phyloP scores from a whole-genome alignment of 37 sponge, comb jelly and placozoan genomes.

The Haliclona indistincta region DNA sequence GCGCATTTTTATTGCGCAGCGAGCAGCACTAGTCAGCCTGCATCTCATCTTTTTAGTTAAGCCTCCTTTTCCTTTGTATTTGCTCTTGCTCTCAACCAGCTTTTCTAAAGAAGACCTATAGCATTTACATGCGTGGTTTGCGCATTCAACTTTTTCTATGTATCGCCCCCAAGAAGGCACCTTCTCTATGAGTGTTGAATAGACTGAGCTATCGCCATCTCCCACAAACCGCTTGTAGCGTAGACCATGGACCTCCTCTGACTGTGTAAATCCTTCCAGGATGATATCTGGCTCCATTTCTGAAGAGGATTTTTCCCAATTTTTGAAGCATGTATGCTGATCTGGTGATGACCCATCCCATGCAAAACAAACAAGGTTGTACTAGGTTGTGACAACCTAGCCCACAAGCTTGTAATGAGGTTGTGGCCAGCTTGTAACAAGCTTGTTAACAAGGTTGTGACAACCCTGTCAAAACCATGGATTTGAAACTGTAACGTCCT shows the following conservation, averaged over 20 bases:
- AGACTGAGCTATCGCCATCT: slow-evolving; percentile 47
- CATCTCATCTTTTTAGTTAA: slow-evolving; percentile 26
- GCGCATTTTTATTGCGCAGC: slow-evolving; percentile 35
- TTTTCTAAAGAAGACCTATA: slow-evolving; percentile 38
- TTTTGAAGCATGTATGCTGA: slow-evolving; percentile 13
- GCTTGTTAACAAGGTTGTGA: too few relatives aligned
- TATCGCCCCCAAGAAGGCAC: slow-evolving; percentile 29
- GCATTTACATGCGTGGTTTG: slow-evolving; percentile 54
- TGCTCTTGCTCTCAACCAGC: slow-evolving; percentile 40
- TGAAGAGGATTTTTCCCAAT: slow-evolving; percentile 34
- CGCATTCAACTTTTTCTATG: slow-evolving; percentile 56
- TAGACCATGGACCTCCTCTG: slow-evolving; percentile 41
- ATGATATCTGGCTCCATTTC: slow-evolving; percentile 57
- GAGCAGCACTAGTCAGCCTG: slow-evolving; percentile 25
- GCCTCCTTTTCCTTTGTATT: slow-evolving; percentile 31
- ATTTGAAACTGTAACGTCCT: too few relatives aligned
- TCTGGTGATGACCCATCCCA: too few relatives aligned
- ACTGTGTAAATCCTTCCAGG: slow-evolving; percentile 37
- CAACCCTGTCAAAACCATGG: too few relatives aligned
- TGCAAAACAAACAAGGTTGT: too few relatives aligned
- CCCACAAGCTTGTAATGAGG: too few relatives aligned
- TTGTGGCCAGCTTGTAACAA: too few relatives aligned
- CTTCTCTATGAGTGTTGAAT: slow-evolving; percentile 24
- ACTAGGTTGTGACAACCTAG: too few relatives aligned
- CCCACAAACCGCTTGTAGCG: slow-evolving; percentile 27